Percentiles rank a stretch among this genome's conserved stretches.
Evolutionary conservation across 2,113 vertebrate species (phyloP).

Genomic region (Malurus melanocephalus): DNA sequence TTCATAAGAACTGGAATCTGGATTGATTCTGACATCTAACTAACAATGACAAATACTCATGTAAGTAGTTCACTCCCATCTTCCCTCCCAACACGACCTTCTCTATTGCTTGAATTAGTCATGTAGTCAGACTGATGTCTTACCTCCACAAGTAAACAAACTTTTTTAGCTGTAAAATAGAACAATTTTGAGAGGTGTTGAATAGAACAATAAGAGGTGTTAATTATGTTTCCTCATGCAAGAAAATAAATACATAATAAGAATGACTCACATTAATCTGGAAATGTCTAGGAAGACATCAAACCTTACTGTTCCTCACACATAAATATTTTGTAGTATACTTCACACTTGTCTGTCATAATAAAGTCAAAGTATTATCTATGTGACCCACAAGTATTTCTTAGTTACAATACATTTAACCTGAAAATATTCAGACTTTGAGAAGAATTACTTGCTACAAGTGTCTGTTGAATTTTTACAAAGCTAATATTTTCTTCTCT

Average conservation of each 20-base stretch:
- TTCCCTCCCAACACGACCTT: neutral
- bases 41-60: conserved; percentile 12
- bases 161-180: neutral
- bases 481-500: neutral
- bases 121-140: neutral
- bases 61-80: conserved; percentile 3
- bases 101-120: neutral
- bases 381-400: neutral
- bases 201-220: neutral
- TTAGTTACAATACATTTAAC: neutral
- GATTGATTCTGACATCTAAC: neutral
- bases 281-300: neutral
- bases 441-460: neutral
- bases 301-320: neutral
- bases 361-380: neutral
- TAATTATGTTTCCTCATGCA: neutral
- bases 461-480: neutral
- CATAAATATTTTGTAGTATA: neutral
- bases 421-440: neutral
- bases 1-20: neutral
- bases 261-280: neutral
- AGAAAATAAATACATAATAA: neutral
- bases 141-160: neutral
- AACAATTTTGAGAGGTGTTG: neutral
- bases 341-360: neutral